Conservation (phyloP, 2,113 vertebrate genomes). For the Corythaixoides concolor region DNA sequence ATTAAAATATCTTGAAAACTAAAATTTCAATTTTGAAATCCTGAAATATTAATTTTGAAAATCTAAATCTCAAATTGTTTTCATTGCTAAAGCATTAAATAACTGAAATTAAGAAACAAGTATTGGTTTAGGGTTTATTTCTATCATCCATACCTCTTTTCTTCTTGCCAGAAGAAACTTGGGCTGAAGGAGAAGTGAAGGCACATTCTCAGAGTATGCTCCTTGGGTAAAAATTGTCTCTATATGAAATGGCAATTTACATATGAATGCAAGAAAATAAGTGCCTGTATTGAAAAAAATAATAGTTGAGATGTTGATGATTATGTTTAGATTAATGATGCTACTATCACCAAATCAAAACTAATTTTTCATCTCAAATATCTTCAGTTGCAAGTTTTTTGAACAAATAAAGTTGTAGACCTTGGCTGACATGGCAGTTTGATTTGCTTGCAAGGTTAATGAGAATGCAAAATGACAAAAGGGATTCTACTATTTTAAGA, state of each 20-base stretch:
- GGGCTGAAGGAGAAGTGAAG: not conserved
- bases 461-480: not conserved
- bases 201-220: not conserved
- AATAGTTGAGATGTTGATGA: not conserved
- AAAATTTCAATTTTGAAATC: not conserved
- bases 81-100: not conserved
- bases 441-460: not conserved
- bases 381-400: not conserved
- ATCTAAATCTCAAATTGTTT: not conserved
- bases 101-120: not conserved
- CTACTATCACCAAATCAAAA: not conserved
- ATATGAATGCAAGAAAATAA: not conserved
- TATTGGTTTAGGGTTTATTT: rapidly evolving
- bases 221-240: not conserved
- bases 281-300: not conserved
- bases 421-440: not conserved
- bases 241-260: not conserved
- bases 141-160: not conserved
- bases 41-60: not conserved
- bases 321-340: not conserved
- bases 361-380: not conserved
- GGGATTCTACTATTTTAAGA: not conserved
- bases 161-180: not conserved
- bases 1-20: not conserved
- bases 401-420: not conserved